Evolutionary conservation across 2,888 invertebrate species (phyloP).

Genomic region (Lasioglossum morio): DNA sequence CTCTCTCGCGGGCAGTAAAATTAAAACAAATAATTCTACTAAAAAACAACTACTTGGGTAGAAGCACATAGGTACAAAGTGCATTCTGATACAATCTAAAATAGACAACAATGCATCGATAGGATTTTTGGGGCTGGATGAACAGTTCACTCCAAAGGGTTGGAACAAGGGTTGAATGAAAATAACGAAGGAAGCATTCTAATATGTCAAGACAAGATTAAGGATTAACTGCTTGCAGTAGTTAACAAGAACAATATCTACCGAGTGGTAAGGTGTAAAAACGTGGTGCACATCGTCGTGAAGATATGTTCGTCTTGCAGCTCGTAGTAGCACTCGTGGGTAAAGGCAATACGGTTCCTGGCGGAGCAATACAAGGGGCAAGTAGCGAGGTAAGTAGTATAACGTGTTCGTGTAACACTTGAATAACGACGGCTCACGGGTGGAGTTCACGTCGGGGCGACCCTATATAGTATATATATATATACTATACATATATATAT

Average conservation of each 20-base stretch:
- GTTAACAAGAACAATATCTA: neutral
- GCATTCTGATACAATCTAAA: too few relatives aligned
- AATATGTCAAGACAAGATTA: neutral
- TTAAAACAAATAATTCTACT: neutral
- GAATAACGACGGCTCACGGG: slow-evolving; percentile 64
- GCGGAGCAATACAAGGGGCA: slow-evolving; percentile 51
- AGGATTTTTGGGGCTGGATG: neutral
- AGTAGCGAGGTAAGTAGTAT: slow-evolving; percentile 65
- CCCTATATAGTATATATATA: slow-evolving; percentile 30
- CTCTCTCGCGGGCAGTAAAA: neutral
- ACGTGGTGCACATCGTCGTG: neutral
- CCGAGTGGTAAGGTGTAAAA: neutral
- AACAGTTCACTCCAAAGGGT: neutral
- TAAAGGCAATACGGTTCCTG: slow-evolving; percentile 55
- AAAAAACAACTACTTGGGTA: neutral
- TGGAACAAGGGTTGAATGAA: neutral
- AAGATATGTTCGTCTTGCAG: slow-evolving; percentile 36
- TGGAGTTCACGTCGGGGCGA: slow-evolving; percentile 62
- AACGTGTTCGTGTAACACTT: slow-evolving; percentile 71
- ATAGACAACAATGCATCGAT: too few relatives aligned
- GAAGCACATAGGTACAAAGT: too few relatives aligned
- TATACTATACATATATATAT: neutral
- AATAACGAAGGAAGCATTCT: neutral
- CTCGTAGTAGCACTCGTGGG: slow-evolving; percentile 41
- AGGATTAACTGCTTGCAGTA: neutral